Base-by-base conservation (phyloP, 2,113 vertebrate species). In the Rhinoderma darwinii region DNA sequence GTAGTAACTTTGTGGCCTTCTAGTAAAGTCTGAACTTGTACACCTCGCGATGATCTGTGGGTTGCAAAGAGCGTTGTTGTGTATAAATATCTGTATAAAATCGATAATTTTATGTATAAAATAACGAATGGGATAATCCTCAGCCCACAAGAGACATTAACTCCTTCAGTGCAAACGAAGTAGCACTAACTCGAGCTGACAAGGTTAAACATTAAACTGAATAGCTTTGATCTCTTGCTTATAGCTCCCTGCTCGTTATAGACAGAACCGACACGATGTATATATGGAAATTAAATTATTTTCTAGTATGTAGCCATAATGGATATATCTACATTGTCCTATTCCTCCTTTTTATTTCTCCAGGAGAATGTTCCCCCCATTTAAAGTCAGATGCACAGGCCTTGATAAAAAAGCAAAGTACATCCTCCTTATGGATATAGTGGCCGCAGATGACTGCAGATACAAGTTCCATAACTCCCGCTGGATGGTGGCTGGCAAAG, bases 371-470 rank as follows among this genome's bases (percentile, higher is more conserved):
- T 99, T 99, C 82, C 98, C 98, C 88, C 97, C 98, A 35, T 99
- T 99, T 95, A 99, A 99, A 97, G 98, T 99, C 90, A 96, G 98
- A 88, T 99, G 98, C 93, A 97, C 97, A 74, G 98, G 98, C 89
- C 95, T 99, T 93, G 97, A 99, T 95, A 99, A 99, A 92, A 99
- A 99, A 92, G 97, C 98, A 92, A 99, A 99, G 91, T 99, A 99
- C 89, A 99, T 99, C 92, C 96, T 99, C 91, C 90, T 99, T 94
- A 99, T 99, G 97, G 98, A 99, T 90, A 99, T 99, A 90, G 97
- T 99, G 85, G 98, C 98, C 63, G 98, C 98, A 17, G 98, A 99
- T 89, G 98, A 99, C 95, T 99, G 98, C 94, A 96, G 98, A 90
- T 99, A 99, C 92, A 99, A 99, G 91, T 99, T 99, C 93, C 98